Evolutionary conservation across 2,888 invertebrate genomes (phyloP), one percentile per base, ranked within the genome.

Genomic region (Reticulitermes lucifugus): DNA sequence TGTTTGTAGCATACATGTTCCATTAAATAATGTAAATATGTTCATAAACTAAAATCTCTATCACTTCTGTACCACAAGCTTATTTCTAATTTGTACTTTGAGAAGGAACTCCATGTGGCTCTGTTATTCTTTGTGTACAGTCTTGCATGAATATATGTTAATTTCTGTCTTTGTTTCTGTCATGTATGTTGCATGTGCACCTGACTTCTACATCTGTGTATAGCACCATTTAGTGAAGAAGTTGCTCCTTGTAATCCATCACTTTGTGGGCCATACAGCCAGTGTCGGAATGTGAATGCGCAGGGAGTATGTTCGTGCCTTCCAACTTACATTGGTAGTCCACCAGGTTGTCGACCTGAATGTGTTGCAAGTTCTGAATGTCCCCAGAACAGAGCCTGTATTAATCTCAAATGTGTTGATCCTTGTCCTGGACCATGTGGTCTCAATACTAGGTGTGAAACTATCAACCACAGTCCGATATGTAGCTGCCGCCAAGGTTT

Each of bases 371-470:
- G 94, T 89, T 93, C 94, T 0, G 96, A 96, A 88, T 96, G 96
- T 90, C 91, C 94, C 0, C 91, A 94, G n/a, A 94, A 93, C 88
- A 93, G 93, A 89, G 96, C 96, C 10, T 96, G 96, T 88, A 92
- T 93, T 83, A 94, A 94, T 89, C 94, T 94, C 88, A 94, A 94
- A 88, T 96, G 96, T 89, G 89, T 91, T 65, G 94, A 96, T 89
- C 96, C 96, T n/a, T 96, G 96, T 89, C 92, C 93, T 14, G 95
- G 95, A 86, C 93, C 95, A 43, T 96, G 95, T 89, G 96, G 95
- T 22, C 92, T 93, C 81, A 94, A 94, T 89, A 94, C 96, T 12
- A 92, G 94, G 85, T 96, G 96, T 89, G 94, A 94, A 91, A 95
- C 96, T n/a, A 93, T 95, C 7, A 95, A 95, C 88, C 96, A 96